phyloP scores from a whole-genome alignment of 1,140 invertebrate genomes.

The Augochlora pura region DNA sequence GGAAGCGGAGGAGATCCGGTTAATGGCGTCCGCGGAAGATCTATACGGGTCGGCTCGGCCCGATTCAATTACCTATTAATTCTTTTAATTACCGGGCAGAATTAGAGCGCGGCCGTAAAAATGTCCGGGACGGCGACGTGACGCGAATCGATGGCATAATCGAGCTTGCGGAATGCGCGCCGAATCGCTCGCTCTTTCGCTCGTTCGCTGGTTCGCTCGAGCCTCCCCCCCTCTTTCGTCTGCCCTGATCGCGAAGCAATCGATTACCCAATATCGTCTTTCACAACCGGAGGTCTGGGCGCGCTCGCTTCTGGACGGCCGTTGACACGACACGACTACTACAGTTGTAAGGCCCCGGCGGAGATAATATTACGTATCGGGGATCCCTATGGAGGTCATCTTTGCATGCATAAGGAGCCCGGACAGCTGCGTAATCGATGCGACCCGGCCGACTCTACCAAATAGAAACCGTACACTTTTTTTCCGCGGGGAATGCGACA shows the following conservation, averaged over 20 bases:
- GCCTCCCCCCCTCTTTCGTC: too few relatives aligned
- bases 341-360: conserved; percentile 38
- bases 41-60: background rate
- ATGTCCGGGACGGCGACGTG: conserved; percentile 1
- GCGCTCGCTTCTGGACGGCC: conserved; percentile 26
- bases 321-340: conserved; percentile 54
- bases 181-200: background rate
- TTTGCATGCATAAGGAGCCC: conserved; percentile 19
- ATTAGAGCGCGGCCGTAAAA: background rate
- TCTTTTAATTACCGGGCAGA: background rate
- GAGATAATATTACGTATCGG: conserved; percentile 56
- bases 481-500: background rate
- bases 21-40: background rate
- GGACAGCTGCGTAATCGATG: conserved; percentile 49
- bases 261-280: conserved; percentile 62
- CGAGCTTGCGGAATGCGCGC: background rate
- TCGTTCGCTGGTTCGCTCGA: background rate
- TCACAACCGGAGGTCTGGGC: conserved; percentile 41
- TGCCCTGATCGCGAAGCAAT: conserved; percentile 17
- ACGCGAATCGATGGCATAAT: conserved; percentile 9
- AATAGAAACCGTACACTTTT: conserved; percentile 48
- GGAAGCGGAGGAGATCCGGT: too few relatives aligned
- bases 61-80: conserved; percentile 2
- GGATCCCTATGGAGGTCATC: conserved; percentile 53
- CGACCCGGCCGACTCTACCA: conserved; percentile 7